These are phyloP conservation scores for Grantiella picta DNA, from an alignment of 2,113 vertebrate species.

Conservation along the genomic window DNA sequence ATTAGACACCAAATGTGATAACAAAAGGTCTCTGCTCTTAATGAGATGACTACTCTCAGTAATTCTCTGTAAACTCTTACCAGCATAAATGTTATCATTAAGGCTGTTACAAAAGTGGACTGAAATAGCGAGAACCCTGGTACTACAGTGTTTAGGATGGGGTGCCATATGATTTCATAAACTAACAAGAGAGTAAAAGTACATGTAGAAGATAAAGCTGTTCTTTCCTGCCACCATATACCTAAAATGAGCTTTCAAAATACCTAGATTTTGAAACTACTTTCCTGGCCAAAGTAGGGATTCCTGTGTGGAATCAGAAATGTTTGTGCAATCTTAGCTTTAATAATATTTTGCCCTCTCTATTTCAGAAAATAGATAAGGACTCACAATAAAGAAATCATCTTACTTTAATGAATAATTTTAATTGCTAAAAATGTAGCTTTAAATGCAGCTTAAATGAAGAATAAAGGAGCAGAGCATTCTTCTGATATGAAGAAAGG, in stretches of 20 bases:
- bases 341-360: not conserved
- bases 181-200: not conserved
- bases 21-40: not conserved
- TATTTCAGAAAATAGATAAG: not conserved
- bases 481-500: not conserved
- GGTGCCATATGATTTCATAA: not conserved
- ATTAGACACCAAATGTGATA: not conserved
- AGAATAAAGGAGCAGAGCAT: not conserved
- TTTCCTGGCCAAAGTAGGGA: not conserved
- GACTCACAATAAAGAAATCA: rapidly evolving
- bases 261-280: not conserved
- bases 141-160: not conserved
- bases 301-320: not conserved
- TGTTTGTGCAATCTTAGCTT: not conserved
- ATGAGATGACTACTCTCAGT: not conserved
- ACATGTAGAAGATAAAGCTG: not conserved
- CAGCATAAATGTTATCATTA: not conserved
- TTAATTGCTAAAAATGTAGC: not conserved
- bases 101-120: not conserved
- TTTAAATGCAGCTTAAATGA: not conserved
- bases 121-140: not conserved
- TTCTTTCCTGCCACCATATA: not conserved
- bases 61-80: not conserved
- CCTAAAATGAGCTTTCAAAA: not conserved
- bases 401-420: not conserved